A percentile compares a stretch with the other conserved stretches of the same genome.
Evolutionary conservation across 2,888 invertebrate genomes (phyloP).

Genomic region (Heliconius sara): DNA sequence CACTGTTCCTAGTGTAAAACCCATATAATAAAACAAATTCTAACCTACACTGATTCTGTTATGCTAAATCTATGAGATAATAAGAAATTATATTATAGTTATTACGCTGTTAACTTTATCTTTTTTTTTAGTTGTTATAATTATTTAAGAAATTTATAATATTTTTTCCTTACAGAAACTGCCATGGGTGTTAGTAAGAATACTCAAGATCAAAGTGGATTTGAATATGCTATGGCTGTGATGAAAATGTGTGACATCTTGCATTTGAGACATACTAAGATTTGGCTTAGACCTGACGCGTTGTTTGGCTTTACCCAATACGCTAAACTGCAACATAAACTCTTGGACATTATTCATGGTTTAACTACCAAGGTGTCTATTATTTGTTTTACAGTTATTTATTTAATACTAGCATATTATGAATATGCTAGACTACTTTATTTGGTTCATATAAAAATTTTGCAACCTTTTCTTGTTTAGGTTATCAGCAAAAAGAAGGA

Average conservation of each 20-base stretch:
- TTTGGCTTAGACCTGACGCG: slow-evolving; percentile 90
- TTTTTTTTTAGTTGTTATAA: neutral
- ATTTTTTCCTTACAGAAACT: slow-evolving; percentile 84
- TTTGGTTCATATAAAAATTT: neutral
- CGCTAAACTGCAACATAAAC: slow-evolving; percentile 89
- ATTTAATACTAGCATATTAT: too few species aligned
- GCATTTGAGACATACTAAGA: slow-evolving; percentile 91
- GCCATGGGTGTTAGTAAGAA: slow-evolving; percentile 94
- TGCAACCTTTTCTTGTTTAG: slow-evolving; percentile 55
- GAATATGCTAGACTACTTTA: neutral
- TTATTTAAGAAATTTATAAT: neutral
- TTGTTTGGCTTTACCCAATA: slow-evolving; percentile 90
- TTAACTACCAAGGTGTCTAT: slow-evolving; percentile 88
- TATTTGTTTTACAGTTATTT: neutral
- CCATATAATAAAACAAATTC: neutral
- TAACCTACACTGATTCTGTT: neutral
- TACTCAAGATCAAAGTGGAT: slow-evolving; percentile 91
- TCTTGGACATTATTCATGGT: slow-evolving; percentile 90
- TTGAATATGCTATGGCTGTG: slow-evolving; percentile 93
- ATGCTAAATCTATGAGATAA: neutral
- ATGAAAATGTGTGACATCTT: slow-evolving; percentile 96
- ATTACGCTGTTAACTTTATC: neutral
- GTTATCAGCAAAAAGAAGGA: slow-evolving; percentile 90
- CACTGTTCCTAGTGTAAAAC: neutral
- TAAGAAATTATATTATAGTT: neutral